These are phyloP conservation scores for Zeuzera pyrina DNA, from an alignment of 2,888 invertebrate species.

Conservation along the genomic window DNA sequence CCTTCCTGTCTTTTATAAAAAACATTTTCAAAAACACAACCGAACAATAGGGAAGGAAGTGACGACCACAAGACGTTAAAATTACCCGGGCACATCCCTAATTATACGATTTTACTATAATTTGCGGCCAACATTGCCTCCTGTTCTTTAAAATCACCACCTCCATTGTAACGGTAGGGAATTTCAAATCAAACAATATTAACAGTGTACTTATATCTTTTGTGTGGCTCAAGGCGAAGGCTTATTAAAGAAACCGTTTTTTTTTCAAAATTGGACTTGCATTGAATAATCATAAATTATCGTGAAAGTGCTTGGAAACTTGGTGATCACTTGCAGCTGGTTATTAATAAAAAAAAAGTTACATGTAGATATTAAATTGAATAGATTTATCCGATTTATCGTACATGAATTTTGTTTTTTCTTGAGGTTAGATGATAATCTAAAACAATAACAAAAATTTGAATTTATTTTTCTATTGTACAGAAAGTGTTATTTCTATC, in stretches of 20 bases:
- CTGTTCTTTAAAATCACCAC: slow-evolving; percentile 50
- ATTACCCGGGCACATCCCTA: slow-evolving; percentile 53
- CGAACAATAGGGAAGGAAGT: slow-evolving; percentile 65
- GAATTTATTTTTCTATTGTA: too few relatives aligned
- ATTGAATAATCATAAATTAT: slow-evolving; percentile 33
- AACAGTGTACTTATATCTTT: slow-evolving; percentile 32
- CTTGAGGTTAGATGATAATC: too few relatives aligned
- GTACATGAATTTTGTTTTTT: too few relatives aligned
- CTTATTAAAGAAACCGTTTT: slow-evolving; percentile 35
- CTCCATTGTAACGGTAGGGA: slow-evolving; percentile 41
- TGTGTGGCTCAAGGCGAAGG: slow-evolving; percentile 23
- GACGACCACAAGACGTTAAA: slow-evolving; percentile 56
- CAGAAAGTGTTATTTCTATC: too few relatives aligned
- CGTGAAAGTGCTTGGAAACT: slow-evolving; percentile 24
- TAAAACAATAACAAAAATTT: too few relatives aligned
- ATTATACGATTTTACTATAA: slow-evolving; percentile 64
- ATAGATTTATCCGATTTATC: too few relatives aligned
- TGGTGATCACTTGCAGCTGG: slow-evolving; percentile 10
- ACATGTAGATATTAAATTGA: too few relatives aligned
- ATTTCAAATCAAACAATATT: slow-evolving; percentile 59
- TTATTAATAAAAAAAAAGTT: slow-evolving; percentile 5
- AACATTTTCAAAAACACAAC: slow-evolving; percentile 23
- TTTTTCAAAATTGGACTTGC: slow-evolving; percentile 24
- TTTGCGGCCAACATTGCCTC: slow-evolving; percentile 45
- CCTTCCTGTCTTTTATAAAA: slow-evolving; percentile 38